Evolutionary conservation across 2,113 vertebrate species (phyloP), one percentile per base, ranked within the genome.

Genomic region (Choloepus hoffmanni): DNA sequence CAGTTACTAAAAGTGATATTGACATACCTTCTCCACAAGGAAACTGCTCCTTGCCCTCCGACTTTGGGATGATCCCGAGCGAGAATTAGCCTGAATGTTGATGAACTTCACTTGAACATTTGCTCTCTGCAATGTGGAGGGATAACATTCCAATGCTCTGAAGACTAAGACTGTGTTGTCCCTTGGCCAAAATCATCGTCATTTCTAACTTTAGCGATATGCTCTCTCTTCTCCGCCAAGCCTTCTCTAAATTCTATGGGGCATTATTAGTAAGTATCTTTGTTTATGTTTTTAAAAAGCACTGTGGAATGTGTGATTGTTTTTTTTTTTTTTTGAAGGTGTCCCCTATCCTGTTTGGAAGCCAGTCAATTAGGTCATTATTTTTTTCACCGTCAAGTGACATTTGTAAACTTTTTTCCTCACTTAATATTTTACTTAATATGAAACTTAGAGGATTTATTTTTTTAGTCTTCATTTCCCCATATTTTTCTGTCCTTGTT

Each of bases 1-100:
- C 93, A 76, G 94, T 72, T 95, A 9, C 97, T 97, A 95, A 97
- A 97, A 94, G 83, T 15, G 82, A 84, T 4, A 36, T 28, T 40
- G 92, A 58, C 19, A 19, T 33, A 3, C 30, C 55, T 74, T 28
- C 13, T 19, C 68, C 0, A 10, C 33, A 6, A 26, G 89, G 94
- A 55, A 26, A 18, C 87, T 58, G 65, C 36, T 36, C 14, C 12
- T 1, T 33, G 73, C 88, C 26, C 16, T 13, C 74, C 62, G 85
- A 30, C 23, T 87, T 48, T 48, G 2, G 13, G 70, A 11, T 18
- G 45, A 50, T 28, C 62, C 78, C 26, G 0, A 4, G 58, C 0
- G 28, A 84, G 60, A 24, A 23, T 15, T 1, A 0, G 72, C 74
- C 67, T 0, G 33, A 30, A 21, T 40, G 85, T 87, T 76, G 48